These are phyloP conservation scores for Miniopterus natalensis DNA, from an alignment of 2,113 vertebrate species.

Conservation along the genomic window DNA sequence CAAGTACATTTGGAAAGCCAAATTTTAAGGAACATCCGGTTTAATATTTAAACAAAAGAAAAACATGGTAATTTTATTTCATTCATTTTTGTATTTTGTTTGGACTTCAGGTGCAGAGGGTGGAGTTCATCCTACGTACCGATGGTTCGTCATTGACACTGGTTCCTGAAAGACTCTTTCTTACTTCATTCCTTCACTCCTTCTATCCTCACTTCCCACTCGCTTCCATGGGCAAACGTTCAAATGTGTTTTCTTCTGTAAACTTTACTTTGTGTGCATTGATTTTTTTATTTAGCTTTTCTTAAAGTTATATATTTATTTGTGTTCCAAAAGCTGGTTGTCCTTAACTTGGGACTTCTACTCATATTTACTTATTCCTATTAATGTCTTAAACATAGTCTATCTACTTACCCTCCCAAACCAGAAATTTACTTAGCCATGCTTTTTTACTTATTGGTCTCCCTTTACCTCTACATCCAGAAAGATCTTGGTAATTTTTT, in stretches of 20 bases:
- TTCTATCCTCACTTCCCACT: background rate
- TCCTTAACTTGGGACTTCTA: background rate
- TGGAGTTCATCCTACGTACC: background rate
- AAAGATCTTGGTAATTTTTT: background rate
- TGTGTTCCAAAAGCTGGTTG: background rate
- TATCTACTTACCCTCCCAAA: background rate
- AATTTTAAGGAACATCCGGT: background rate
- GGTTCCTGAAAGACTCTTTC: background rate
- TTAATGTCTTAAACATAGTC: background rate
- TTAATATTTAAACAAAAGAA: slow-evolving; percentile 41
- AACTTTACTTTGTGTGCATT: background rate
- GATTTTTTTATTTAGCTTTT: background rate
- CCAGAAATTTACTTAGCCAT: background rate
- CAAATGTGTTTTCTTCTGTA: background rate
- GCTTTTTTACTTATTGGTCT: background rate
- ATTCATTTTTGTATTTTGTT: background rate
- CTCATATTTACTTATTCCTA: background rate
- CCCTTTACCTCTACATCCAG: background rate
- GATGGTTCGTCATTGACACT: background rate
- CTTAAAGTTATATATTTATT: background rate
- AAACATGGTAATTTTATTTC: background rate
- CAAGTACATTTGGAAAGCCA: slow-evolving; percentile 27
- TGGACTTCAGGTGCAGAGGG: background rate
- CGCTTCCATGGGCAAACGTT: background rate
- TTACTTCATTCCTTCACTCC: background rate